Evolutionary conservation across 2,797 vertebrate genomes (phyloP).

Genomic region (Bradypodion ventrale): DNA sequence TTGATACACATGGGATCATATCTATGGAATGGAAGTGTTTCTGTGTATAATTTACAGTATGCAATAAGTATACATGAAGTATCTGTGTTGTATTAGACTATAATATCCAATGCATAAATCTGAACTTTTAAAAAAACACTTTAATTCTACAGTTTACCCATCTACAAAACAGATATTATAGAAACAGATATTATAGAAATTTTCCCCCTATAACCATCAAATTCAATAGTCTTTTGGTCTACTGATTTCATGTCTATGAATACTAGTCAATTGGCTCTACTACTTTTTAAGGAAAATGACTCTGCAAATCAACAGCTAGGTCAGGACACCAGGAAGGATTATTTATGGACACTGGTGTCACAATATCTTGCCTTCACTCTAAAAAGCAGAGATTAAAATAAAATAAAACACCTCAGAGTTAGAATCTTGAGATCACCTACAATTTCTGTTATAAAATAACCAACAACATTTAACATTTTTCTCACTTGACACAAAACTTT

Average conservation of each 20-base stretch:
- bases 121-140: background rate
- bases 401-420: background rate
- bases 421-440: slow-evolving; percentile 1
- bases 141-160: background rate
- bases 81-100: background rate
- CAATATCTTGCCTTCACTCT: background rate
- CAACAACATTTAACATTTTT: slow-evolving; percentile 9
- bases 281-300: background rate
- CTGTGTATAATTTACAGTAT: no score
- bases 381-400: slow-evolving; percentile 8
- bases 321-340: background rate
- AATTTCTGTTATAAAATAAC: background rate
- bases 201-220: background rate
- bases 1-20: no score
- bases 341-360: background rate
- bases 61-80: background rate
- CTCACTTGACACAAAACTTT: background rate
- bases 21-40: no score
- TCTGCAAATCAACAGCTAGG: background rate
- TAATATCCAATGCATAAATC: background rate
- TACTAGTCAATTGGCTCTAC: background rate
- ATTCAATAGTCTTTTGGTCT: background rate
- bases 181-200: background rate
- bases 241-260: background rate
- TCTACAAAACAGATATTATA: background rate